Evolutionary conservation across 2,113 vertebrate species (phyloP), one percentile per base, ranked within the genome.

Genomic region (Archilochus colubris): DNA sequence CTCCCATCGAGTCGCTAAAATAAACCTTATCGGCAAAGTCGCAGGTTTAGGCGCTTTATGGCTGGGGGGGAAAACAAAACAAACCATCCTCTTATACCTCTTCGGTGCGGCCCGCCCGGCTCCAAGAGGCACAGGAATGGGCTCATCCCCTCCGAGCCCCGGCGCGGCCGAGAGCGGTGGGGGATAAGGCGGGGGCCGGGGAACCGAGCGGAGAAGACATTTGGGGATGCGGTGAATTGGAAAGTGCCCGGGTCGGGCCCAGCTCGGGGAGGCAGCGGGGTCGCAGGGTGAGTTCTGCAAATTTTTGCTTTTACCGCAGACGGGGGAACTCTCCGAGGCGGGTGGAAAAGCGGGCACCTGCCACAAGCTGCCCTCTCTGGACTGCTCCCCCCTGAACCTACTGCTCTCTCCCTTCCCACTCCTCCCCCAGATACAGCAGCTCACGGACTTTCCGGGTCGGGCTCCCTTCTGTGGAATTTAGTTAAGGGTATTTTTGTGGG

Each of bases 381-480:
- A 43, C 59, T n/a, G 53, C 28, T 72, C 36, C 24, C 15, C 24
- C 72, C 28, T 4, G 61, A 36, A 9, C n/a, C 31, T 19, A 38
- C 72, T 38, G n/a, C 53, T 50, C 33, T 10, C 4, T 27, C 16
- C 3, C 30, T 14, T 16, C 33, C 21, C 24, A 4, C 69, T 27
- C 21, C 28, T 33, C n/a, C 31, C 28, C 14, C 22, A 22, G 40
- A 40, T 40, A 13, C 40, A 40, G 40, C 40, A 40, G 40, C 40
- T 40, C 40, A 40, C 40, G 40, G 40, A 40, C 40, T 40, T 40
- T 40, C 40, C 40, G 11, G 40, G 40, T 28, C 18, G 67, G 28
- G 10, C 2, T 77, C 9, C 14, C 2, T 14, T 22, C 7, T 2
- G 28, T 9, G 28, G 6, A 3, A 3, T 3, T 46, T 3, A 23